A percentile compares a stretch with the other conserved stretches of the same genome.
Conservation (phyloP, 2,888 invertebrate species). For the Synergus gifuensis region DNA sequence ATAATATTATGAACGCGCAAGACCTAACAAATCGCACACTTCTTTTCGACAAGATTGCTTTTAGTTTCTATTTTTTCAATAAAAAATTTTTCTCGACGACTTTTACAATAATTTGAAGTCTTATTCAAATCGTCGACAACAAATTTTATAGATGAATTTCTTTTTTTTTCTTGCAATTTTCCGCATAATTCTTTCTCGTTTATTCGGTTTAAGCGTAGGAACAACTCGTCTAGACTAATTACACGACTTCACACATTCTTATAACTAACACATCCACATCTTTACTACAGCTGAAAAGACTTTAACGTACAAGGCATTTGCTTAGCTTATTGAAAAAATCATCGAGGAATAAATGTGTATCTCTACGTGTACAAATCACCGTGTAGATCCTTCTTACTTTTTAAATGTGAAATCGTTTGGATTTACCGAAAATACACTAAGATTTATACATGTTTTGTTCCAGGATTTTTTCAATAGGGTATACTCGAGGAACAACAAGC, state of each 20-base stretch:
- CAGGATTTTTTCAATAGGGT: no score
- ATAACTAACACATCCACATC: conserved; percentile 44
- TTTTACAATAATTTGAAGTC: conserved; percentile 6
- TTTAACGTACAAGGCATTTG: conserved; percentile 60
- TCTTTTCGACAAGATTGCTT: neutral
- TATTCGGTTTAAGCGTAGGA: conserved; percentile 34
- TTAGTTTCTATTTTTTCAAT: neutral
- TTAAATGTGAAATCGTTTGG: no score
- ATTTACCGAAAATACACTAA: no score
- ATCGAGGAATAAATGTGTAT: no score
- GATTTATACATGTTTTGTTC: no score
- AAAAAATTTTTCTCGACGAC: neutral
- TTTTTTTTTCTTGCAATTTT: conserved; percentile 41
- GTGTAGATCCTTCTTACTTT: no score
- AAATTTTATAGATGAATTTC: neutral
- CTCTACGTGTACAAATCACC: no score
- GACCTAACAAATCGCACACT: neutral
- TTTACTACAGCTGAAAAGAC: conserved; percentile 53
- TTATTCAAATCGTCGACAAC: conserved; percentile 4
- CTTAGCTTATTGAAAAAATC: conserved; percentile 37
- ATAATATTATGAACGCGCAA: conserved; percentile 48
- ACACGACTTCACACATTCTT: neutral
- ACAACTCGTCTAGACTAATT: conserved; percentile 8
- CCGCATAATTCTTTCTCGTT: conserved; percentile 25
- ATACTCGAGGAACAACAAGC: conserved; percentile 63